Percentiles rank a stretch among this genome's conserved stretches.
Evolutionary conservation across 2,888 invertebrate species (phyloP).

Genomic region (Tachystola acroxantha): DNA sequence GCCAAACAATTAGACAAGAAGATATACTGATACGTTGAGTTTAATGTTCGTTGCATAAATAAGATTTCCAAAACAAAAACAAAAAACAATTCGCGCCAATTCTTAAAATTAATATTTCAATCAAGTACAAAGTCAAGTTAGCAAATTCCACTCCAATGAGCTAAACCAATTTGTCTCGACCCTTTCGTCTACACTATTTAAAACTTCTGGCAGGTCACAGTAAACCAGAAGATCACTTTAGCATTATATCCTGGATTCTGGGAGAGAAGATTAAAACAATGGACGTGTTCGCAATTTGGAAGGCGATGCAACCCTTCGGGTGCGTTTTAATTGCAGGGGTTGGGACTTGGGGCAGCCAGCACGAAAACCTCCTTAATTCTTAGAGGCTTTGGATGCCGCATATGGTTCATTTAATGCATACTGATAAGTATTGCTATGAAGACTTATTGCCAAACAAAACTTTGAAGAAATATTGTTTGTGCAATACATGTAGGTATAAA

Average conservation of each 20-base stretch:
- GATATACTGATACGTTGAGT: too few species aligned
- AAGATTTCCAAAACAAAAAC: too few species aligned
- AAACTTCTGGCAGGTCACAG: conserved; percentile 23
- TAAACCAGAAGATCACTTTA: conserved; percentile 36
- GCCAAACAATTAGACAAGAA: too few species aligned
- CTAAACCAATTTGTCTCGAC: conserved; percentile 31
- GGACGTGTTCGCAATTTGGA: conserved; percentile 72
- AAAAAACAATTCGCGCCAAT: too few species aligned
- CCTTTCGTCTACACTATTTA: conserved; percentile 16
- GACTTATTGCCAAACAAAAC: too few species aligned
- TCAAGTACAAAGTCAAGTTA: conserved; percentile 46
- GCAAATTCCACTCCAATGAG: conserved; percentile 35
- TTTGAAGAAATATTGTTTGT: too few species aligned
- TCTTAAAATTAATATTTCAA: conserved; percentile 67
- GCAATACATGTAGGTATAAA: too few species aligned
- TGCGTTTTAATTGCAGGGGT: conserved; percentile 74
- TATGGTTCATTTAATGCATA: conserved; percentile 46
- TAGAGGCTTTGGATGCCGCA: conserved; percentile 32
- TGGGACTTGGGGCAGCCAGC: conserved; percentile 26
- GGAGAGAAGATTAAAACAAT: conserved; percentile 69
- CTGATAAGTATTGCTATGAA: conserved; percentile 33
- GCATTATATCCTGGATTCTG: conserved; percentile 53
- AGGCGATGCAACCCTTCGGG: conserved; percentile 70
- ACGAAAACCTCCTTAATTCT: conserved; percentile 49
- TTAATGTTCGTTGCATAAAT: too few species aligned